phyloP scores from a whole-genome alignment of 1,140 invertebrate species.

The Hycleus phaleratus region DNA sequence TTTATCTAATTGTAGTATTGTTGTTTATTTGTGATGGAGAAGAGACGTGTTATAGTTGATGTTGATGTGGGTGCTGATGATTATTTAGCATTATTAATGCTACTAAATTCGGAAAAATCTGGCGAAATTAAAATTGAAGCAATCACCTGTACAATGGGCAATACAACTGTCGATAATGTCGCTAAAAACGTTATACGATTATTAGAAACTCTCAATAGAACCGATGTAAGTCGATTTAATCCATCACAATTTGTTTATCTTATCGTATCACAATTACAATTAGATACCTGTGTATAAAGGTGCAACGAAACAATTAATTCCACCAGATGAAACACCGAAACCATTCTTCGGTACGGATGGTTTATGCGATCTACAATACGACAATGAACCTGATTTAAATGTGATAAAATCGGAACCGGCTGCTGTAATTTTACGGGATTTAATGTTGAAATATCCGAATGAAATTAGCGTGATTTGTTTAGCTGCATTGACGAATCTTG shows the following conservation, averaged over 20 bases:
- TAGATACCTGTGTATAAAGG: constrained; percentile 62
- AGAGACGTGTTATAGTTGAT: constrained; percentile 47
- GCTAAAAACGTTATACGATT: constrained; percentile 53
- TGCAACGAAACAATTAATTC: constrained; percentile 46
- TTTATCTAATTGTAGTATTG: too few relatives aligned
- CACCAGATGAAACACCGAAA: constrained; percentile 22
- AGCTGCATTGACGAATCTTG: constrained; percentile 71
- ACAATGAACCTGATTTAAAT: constrained; percentile 21
- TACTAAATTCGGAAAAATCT: constrained; percentile 47
- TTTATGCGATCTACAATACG: constrained; percentile 49
- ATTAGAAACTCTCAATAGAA: constrained; percentile 42
- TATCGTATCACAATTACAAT: constrained; percentile 14
- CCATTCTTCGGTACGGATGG: constrained; percentile 56
- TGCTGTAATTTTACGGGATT: constrained; percentile 15
- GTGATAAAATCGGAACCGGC: constrained; percentile 21
- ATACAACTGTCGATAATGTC: constrained; percentile 52
- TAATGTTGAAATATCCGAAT: constrained; percentile 32
- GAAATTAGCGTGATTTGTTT: constrained; percentile 56
- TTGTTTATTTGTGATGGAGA: not conserved
- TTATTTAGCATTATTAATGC: constrained; percentile 52
- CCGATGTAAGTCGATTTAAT: constrained; percentile 43
- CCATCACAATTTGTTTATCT: not conserved
- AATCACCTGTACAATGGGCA: constrained; percentile 57
- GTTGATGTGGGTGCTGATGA: constrained; percentile 59
- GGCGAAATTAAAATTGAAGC: constrained; percentile 48